A percentile compares a stretch with the other conserved stretches of the same genome.
Evolutionary conservation across 2,888 invertebrate genomes (phyloP).

Genomic region (Epiblema foenella): DNA sequence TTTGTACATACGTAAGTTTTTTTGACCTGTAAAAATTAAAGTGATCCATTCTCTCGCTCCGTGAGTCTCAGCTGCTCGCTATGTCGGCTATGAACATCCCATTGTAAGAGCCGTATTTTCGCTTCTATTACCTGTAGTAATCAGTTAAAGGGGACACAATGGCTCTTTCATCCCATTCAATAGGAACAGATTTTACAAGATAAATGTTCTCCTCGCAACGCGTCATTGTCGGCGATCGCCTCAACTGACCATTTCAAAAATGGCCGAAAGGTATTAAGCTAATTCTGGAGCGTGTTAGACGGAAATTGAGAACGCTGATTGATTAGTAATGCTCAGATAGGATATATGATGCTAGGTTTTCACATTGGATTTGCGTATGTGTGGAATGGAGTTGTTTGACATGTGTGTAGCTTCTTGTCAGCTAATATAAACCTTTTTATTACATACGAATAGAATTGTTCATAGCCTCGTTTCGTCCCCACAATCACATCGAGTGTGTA

Average conservation of each 20-base stretch:
- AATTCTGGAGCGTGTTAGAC: conserved; percentile 33
- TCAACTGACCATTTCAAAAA: conserved; percentile 60
- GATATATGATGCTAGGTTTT: conserved; percentile 19
- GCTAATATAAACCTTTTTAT: neutral
- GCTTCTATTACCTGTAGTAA: conserved; percentile 77
- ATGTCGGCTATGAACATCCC: conserved; percentile 61
- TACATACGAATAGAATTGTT: neutral
- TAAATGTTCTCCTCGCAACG: conserved; percentile 59
- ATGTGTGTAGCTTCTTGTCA: neutral
- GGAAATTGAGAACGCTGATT: conserved; percentile 35
- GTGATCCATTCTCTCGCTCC: conserved; percentile 5
- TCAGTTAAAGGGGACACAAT: conserved; percentile 70
- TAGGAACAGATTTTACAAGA: conserved; percentile 71
- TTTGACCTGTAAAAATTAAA: conserved; percentile 2
- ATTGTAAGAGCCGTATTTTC: conserved; percentile 62
- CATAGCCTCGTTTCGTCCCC: neutral
- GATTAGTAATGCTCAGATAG: conserved; percentile 14
- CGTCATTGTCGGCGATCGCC: conserved; percentile 52
- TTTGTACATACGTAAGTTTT: neutral
- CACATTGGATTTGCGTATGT: conserved; percentile 25
- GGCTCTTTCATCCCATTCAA: conserved; percentile 65
- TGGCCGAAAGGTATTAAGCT: conserved; percentile 49
- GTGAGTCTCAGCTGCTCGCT: conserved; percentile 41
- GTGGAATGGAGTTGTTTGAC: neutral
- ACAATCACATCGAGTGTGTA: neutral